Base-by-base conservation (phyloP, 2,888 invertebrate genomes). In the Lydus trimaculatus region DNA sequence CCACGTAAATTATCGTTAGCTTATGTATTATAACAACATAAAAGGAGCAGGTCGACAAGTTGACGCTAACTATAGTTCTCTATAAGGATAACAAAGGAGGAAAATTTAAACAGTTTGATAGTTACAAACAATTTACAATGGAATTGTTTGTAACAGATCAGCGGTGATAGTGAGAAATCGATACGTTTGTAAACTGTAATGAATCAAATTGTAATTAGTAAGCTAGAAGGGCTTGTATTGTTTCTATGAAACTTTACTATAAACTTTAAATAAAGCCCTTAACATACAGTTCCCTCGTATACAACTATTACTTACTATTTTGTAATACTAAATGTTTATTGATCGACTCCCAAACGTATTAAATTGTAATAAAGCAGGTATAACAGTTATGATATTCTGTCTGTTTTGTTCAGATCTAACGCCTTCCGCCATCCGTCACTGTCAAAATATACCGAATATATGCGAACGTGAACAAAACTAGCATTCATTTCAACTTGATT, bases 371-470 rank as follows among this genome's bases (percentile, higher is more conserved):
- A 48, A 48, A 48, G 20, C 20, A 48, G 20, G 20, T 48, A 48
- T 20, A 48, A 23, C 11, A 1, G 48, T 20, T 48, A 48, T 20
- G 48, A 48, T 48, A 80, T 80, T 80, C 80, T 76, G 77, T 80
- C 78, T 79, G 79, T 79, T 79, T 79, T 76, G 76, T 20, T 48
- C 20, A 23, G 20, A 73, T 76, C 76, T 75, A 76, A 75, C 77
- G 78, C 77, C 75, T 78, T 76, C 74, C 78, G 79, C 78, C 76
- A 80, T 80, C 78, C 74, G 79, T 81, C 81, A 81, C 75, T 77
- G 81, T 80, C 81, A 78, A 74, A 73, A 72, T 72, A 66, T 73
- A 71, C 5, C 17, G 17, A 43, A 43, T 17, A 17, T 17, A 43
- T n/a, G 39, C 62, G 69, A 77, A 72, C 73, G 75, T 74, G 76